phyloP scores from a whole-genome alignment of 2,113 vertebrate species.

The Albula glossodonta region DNA sequence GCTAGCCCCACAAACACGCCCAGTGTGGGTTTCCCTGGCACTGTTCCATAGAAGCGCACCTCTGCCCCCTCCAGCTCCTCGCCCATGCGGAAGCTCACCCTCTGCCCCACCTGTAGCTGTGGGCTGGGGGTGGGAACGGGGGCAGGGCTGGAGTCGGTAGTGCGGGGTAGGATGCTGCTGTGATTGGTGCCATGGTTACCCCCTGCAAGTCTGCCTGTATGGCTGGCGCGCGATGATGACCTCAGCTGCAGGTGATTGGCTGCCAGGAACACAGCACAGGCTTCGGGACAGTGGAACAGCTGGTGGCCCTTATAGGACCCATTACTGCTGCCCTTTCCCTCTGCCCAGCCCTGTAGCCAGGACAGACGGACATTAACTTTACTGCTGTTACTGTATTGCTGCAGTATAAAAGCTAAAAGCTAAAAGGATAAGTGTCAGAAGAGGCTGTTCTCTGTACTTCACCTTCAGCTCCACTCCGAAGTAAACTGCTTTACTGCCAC shows the following conservation, averaged over 20 bases:
- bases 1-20: constrained; percentile 59
- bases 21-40: constrained; percentile 43
- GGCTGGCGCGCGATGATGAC: constrained; percentile 28
- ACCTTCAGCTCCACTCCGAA: constrained; percentile 78
- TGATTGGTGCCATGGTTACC: not conserved
- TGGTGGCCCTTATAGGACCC: constrained; percentile 70
- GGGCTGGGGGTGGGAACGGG: not conserved
- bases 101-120: constrained; percentile 50
- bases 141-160: constrained; percentile 35
- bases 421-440: not conserved
- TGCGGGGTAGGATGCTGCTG: constrained; percentile 46
- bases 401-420: not conserved
- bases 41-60: constrained; percentile 61
- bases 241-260: constrained; percentile 54
- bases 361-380: not conserved
- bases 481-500: constrained; percentile 58
- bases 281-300: constrained; percentile 70
- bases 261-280: constrained; percentile 68
- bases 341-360: constrained; percentile 51
- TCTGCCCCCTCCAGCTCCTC: constrained; percentile 45
- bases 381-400: not conserved
- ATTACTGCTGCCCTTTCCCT: constrained; percentile 61
- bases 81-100: constrained; percentile 58
- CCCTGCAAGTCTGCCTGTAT: too few relatives aligned
- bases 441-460: not conserved